Conservation (phyloP, 2,888 invertebrate genomes). For the Drosophila macrospina region DNA sequence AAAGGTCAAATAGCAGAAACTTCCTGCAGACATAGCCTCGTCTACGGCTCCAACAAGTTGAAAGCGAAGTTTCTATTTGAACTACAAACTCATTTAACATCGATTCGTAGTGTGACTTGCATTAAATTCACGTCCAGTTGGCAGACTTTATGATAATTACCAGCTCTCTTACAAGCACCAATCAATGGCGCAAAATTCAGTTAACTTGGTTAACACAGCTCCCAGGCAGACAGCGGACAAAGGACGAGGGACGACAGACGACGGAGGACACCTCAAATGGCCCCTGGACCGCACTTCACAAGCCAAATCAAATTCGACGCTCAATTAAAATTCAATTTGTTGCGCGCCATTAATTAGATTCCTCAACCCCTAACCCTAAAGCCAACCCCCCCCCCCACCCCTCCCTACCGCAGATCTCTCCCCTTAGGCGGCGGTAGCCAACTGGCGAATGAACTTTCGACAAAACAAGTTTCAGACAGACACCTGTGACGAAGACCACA, state of each 20-base stretch:
- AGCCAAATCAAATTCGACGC: slow-evolving; percentile 76
- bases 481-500: slow-evolving; percentile 46
- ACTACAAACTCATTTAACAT: neutral
- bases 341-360: slow-evolving; percentile 79
- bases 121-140: slow-evolving; percentile 1
- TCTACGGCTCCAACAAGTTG: neutral
- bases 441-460: slow-evolving; percentile 33
- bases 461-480: slow-evolving; percentile 40
- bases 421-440: neutral
- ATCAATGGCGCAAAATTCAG: slow-evolving; percentile 28
- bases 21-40: too few relatives aligned
- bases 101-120: neutral
- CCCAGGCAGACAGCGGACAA: neutral
- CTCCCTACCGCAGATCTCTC: too few relatives aligned
- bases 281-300: slow-evolving; percentile 35
- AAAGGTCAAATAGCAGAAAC: neutral
- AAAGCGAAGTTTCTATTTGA: neutral
- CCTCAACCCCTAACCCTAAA: neutral
- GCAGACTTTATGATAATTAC: slow-evolving; percentile 20
- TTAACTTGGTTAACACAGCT: slow-evolving; percentile 54
- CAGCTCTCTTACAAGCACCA: slow-evolving; percentile 12
- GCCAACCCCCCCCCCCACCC: too few relatives aligned
- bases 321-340: slow-evolving; percentile 79
- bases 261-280: slow-evolving; percentile 32
- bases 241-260: neutral